Evolutionary conservation across 2,888 invertebrate species (phyloP), one percentile per base, ranked within the genome.

Genomic region (Standfussiana lucernea): DNA sequence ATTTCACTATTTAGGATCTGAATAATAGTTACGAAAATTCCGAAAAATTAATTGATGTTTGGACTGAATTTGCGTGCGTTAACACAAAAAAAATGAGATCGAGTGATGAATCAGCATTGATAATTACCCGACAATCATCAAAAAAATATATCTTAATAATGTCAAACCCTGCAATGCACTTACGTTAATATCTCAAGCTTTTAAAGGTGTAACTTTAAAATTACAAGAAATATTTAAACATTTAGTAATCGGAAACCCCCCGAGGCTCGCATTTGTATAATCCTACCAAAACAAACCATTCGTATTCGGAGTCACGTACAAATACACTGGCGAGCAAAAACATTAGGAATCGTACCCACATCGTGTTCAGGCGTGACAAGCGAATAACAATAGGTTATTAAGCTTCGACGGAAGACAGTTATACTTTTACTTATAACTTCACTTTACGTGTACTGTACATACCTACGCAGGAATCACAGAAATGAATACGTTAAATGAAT

Each of bases 311-410:
- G 70, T 66, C 80, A 80, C 80, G 80, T 80, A 80, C 80, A 21
- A 75, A 15, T 68, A 42, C 53, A 68, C 69, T 37, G 61, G 50
- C 50, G 45, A 53, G 61, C 77, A 65, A 40, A 66, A 66, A 66
- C 66, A 66, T 80, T 32, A 42, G 70, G 85, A 62, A 65, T 70
- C 62, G 72, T 32, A 64, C 62, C 82, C 66, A 69, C 69, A 45
- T 24, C 67, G 66, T 15, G 21, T 62, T 64, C 11, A 8, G 71
- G 8, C 84, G 83, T 84, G 84, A 86, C 84, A 66, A 77, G 62
- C 70, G 40, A 67, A 50, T 42, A 86, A 87, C 87, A 88, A 88
- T 88, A 35, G 86, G 67, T 75, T 61, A 77, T 87, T 82, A 84
- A 59, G 24, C 35, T 37, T 47, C 45, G 62, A 67, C 61, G 69